Percentiles rank a stretch among this genome's conserved stretches.
These are phyloP conservation scores for Ceratitis capitata DNA, from an alignment of 1,140 invertebrate genomes.

Conservation along the genomic window DNA sequence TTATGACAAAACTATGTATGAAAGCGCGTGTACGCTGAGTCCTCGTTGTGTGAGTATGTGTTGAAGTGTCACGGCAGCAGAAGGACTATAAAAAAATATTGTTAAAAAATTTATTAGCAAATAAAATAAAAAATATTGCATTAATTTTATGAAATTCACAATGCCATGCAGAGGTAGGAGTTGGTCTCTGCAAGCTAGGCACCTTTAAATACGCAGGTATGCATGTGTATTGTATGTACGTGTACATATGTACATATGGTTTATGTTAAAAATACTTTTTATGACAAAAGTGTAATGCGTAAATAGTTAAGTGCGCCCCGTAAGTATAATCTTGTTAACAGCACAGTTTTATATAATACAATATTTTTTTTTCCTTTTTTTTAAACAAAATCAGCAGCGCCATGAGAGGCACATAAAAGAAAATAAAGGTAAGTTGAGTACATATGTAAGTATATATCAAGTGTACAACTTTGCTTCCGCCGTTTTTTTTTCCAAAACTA, in stretches of 20 bases:
- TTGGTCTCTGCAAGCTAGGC: not conserved
- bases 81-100: conserved; percentile 9
- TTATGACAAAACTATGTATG: not conserved
- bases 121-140: not conserved
- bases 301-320: not conserved
- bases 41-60: not conserved
- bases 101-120: not conserved
- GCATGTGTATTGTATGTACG: no score
- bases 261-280: not conserved
- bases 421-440: no score
- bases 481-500: no score
- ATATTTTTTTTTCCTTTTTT: no score
- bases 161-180: not conserved
- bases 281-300: not conserved
- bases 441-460: no score
- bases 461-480: no score
- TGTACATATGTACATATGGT: no score
- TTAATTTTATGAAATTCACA: not conserved
- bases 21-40: not conserved
- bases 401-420: no score
- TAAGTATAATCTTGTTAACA: not conserved
- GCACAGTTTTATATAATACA: not conserved
- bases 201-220: no score
- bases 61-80: not conserved
- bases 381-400: no score